A percentile compares a stretch with the other conserved stretches of the same genome.
phyloP scores from a whole-genome alignment of 2,113 vertebrate genomes.

The Lophotis ruficrista region DNA sequence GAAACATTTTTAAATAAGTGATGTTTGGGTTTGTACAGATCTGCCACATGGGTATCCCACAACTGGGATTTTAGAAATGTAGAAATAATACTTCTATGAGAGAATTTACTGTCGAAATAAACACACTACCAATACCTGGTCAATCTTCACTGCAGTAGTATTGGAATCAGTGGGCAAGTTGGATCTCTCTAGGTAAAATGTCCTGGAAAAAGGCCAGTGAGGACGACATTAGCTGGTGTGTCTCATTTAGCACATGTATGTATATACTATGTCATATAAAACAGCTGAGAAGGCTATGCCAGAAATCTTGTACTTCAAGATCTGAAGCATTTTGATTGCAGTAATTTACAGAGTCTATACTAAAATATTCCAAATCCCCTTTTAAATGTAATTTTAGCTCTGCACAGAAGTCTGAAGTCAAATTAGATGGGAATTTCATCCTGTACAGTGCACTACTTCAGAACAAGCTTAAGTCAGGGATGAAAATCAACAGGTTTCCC shows the following conservation, averaged over 20 bases:
- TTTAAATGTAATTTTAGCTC: background rate
- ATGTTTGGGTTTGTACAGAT: background rate
- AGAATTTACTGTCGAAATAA: background rate
- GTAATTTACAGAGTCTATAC: background rate
- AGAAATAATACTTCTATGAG: background rate
- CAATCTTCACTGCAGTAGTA: constrained; percentile 93
- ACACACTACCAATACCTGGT: constrained; percentile 81
- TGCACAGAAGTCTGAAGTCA: background rate
- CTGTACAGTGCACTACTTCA: background rate
- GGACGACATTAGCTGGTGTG: background rate
- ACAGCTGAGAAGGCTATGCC: background rate
- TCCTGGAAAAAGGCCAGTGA: constrained; percentile 75
- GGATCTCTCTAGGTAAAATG: constrained; percentile 96
- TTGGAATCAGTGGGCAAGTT: constrained; percentile 92
- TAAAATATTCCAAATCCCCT: background rate
- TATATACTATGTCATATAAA: background rate
- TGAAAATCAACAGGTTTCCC: background rate
- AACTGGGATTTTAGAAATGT: background rate
- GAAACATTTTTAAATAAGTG: background rate
- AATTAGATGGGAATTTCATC: background rate
- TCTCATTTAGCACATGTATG: background rate
- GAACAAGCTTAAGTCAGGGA: background rate
- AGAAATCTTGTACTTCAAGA: background rate
- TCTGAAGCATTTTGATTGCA: background rate
- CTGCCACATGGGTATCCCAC: background rate